phyloP scores from a whole-genome alignment of 2,113 vertebrate genomes.

The Muscicapa adusta region DNA sequence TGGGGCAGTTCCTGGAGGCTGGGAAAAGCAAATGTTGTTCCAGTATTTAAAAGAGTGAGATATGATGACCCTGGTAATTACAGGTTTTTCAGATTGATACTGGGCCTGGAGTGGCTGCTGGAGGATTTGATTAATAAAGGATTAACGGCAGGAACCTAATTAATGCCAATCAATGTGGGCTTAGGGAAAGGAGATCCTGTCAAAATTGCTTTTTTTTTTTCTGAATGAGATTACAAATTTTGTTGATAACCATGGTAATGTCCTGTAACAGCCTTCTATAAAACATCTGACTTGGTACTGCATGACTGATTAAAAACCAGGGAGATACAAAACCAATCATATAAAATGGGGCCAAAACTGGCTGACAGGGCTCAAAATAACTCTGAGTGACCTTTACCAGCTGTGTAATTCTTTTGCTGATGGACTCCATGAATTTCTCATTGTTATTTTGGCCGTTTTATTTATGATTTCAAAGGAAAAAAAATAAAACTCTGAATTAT shows the following conservation, averaged over 20 bases:
- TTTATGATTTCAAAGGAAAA: background rate
- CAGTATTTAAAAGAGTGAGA: background rate
- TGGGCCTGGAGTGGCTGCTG: slow-evolving; percentile 1
- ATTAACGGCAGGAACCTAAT: slow-evolving; percentile 43
- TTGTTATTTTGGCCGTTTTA: background rate
- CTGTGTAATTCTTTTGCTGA: background rate
- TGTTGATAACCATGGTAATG: slow-evolving; percentile 44
- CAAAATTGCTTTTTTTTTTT: slow-evolving; percentile 46
- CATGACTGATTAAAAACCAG: background rate
- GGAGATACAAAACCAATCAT: background rate
- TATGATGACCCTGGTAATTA: slow-evolving; percentile 18
- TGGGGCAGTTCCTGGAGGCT: background rate
- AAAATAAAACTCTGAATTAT: background rate
- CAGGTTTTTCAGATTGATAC: slow-evolving; percentile 12
- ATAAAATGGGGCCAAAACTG: background rate
- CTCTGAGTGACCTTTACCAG: background rate
- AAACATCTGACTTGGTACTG: slow-evolving; percentile 1
- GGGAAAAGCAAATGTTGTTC: slow-evolving; percentile 36
- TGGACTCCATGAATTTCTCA: background rate
- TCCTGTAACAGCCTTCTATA: background rate
- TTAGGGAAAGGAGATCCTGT: slow-evolving; percentile 36
- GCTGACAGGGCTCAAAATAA: background rate
- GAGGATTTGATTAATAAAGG: slow-evolving; percentile 40
- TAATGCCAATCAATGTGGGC: slow-evolving; percentile 28
- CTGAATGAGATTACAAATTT: slow-evolving; percentile 30